Percentiles rank a stretch among this genome's conserved stretches.
Evolutionary conservation across 2,113 vertebrate species (phyloP).

Genomic region (Rhadina sibilatrix): DNA sequence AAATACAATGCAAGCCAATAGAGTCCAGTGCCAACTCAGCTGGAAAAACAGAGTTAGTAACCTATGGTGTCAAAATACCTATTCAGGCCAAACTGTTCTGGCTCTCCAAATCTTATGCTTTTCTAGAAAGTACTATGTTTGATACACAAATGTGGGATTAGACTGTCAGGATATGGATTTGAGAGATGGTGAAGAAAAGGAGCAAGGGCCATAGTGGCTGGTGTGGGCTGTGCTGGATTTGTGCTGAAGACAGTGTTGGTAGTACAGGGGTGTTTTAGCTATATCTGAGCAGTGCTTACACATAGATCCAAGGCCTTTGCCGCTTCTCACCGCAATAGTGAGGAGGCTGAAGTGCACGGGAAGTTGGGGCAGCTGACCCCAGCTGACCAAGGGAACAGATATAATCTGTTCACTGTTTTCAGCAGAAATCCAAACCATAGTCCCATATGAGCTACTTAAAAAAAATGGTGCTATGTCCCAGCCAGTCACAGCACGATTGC

Average conservation of each 20-base stretch:
- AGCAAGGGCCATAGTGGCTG: background rate
- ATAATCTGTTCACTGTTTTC: background rate
- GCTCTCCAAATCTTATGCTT: background rate
- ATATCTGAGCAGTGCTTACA: background rate
- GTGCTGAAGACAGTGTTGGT: background rate
- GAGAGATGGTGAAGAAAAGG: background rate
- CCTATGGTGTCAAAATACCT: background rate
- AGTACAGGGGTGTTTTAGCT: background rate
- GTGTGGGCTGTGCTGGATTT: background rate
- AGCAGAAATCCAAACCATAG: background rate
- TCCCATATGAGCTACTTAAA: background rate
- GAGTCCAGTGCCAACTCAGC: background rate
- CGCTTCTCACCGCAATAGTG: background rate
- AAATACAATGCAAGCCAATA: slow-evolving; percentile 26
- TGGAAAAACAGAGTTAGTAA: background rate
- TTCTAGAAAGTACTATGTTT: background rate
- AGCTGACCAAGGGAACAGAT: background rate
- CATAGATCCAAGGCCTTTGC: background rate
- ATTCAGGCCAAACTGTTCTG: background rate
- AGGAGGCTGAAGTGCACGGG: background rate
- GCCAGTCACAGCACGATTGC: background rate
- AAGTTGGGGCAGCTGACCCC: background rate
- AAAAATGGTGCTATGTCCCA: background rate
- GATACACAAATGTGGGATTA: background rate
- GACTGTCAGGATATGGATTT: background rate